A percentile compares a stretch with the other conserved stretches of the same genome.
Conservation (phyloP, 2,888 invertebrate genomes). For the Drosophila recens region DNA sequence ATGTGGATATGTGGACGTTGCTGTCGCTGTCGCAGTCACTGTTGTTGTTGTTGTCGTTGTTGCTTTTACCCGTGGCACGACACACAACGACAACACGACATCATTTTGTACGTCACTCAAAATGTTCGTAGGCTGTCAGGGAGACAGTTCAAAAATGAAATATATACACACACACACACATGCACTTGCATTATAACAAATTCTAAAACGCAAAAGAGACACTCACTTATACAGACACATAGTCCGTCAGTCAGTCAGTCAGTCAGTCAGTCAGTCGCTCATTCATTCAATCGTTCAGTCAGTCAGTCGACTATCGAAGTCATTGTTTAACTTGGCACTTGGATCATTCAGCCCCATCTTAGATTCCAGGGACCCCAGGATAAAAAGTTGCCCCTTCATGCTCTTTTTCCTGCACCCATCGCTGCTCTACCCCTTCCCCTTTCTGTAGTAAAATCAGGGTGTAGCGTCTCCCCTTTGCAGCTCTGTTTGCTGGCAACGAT, state of each 20-base stretch:
- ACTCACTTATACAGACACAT: slow-evolving; percentile 47
- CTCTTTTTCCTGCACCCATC: not conserved
- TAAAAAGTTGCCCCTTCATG: slow-evolving; percentile 12
- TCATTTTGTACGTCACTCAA: slow-evolving; percentile 83
- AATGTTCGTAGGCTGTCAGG: slow-evolving; percentile 76
- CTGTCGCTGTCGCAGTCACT: slow-evolving; percentile 17
- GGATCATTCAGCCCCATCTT: slow-evolving; percentile 44
- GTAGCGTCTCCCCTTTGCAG: slow-evolving; percentile 17
- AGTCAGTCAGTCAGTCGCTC: slow-evolving; percentile 27
- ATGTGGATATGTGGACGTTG: slow-evolving; percentile 42
- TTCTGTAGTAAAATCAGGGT: slow-evolving; percentile 12
- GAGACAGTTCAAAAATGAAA: slow-evolving; percentile 78
- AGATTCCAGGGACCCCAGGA: slow-evolving; percentile 29
- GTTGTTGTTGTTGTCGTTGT: slow-evolving; percentile 17
- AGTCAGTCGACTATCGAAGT: slow-evolving; percentile 32
- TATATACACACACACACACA: slow-evolving; percentile 57
- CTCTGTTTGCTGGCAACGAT: slow-evolving; percentile 29
- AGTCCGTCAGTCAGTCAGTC: slow-evolving; percentile 21
- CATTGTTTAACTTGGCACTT: slow-evolving; percentile 43
- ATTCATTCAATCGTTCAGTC: slow-evolving; percentile 13
- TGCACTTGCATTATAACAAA: slow-evolving; percentile 45
- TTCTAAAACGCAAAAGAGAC: slow-evolving; percentile 72
- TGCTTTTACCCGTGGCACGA: slow-evolving; percentile 56
- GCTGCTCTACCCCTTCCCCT: not conserved
- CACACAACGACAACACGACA: slow-evolving; percentile 81